Evolutionary conservation across 2,888 invertebrate genomes (phyloP).

Genomic region (Ernsta delagoae): DNA sequence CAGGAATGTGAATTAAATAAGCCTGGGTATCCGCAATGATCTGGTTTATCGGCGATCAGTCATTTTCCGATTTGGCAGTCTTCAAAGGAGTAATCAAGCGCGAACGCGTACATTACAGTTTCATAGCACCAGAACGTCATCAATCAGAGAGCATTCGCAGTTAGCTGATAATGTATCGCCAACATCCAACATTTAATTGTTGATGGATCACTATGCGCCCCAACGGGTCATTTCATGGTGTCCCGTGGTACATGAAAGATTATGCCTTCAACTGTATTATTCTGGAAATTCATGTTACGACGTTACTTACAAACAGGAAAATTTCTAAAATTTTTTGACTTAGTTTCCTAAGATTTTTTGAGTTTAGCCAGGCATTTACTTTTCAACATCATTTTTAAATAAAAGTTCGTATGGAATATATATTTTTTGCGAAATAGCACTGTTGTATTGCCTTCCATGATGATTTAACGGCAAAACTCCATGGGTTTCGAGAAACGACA

Average conservation of each 20-base stretch:
- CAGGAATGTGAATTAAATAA: slow-evolving; percentile 6
- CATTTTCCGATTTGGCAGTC: slow-evolving; percentile 54
- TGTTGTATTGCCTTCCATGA: too few species aligned
- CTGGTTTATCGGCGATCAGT: slow-evolving; percentile 66
- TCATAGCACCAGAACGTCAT: slow-evolving; percentile 66
- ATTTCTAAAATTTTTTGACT: too few species aligned
- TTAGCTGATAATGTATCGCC: slow-evolving; percentile 74
- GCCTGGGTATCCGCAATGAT: slow-evolving; percentile 19
- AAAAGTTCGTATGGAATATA: too few species aligned
- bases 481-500: slow-evolving; percentile 61
- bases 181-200: slow-evolving; percentile 80
- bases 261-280: background rate
- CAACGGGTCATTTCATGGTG: slow-evolving; percentile 48
- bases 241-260: slow-evolving; percentile 12
- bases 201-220: slow-evolving; percentile 71
- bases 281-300: too few species aligned
- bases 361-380: too few species aligned
- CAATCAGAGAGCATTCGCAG: slow-evolving; percentile 75
- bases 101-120: slow-evolving; percentile 58
- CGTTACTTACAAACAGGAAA: too few species aligned
- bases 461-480: slow-evolving; percentile 41
- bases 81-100: slow-evolving; percentile 59
- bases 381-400: too few species aligned
- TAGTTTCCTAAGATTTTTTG: too few species aligned
- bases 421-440: too few species aligned